These are phyloP conservation scores for Iguana delicatissima DNA, from an alignment of 2,797 vertebrate species.

Conservation along the genomic window DNA sequence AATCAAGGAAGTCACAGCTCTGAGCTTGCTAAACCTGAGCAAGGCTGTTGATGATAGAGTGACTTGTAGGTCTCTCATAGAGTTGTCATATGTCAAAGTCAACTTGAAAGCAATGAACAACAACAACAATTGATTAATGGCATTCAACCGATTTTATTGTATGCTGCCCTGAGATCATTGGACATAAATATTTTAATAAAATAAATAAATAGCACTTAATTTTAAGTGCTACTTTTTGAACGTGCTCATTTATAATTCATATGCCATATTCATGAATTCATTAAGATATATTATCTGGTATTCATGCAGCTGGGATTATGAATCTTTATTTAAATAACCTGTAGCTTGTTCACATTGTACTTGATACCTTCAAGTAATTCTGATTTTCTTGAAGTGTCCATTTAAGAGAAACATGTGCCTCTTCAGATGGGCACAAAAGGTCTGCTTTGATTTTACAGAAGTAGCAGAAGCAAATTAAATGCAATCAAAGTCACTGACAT, in stretches of 20 bases:
- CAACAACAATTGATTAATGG: no score
- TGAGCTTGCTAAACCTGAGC: no score
- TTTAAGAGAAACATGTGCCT: background rate
- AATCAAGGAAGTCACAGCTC: no score
- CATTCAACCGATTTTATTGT: no score
- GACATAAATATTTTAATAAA: background rate
- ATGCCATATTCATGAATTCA: slow-evolving; percentile 15
- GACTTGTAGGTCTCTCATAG: no score
- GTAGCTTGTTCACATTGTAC: background rate
- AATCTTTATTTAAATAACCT: slow-evolving; percentile 18
- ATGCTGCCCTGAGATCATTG: background rate
- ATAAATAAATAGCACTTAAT: slow-evolving; percentile 2
- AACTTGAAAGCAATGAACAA: no score
- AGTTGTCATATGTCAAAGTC: no score
- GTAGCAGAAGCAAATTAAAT: slow-evolving; percentile 1
- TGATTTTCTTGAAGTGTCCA: background rate
- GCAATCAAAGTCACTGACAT: slow-evolving; percentile 18
- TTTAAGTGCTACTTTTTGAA: slow-evolving; percentile 19
- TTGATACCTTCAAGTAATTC: slow-evolving; percentile 14
- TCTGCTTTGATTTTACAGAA: slow-evolving; percentile 12
- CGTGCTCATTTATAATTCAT: slow-evolving; percentile 20
- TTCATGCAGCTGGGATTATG: slow-evolving; percentile 13
- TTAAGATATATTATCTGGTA: slow-evolving; percentile 4
- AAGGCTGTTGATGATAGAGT: no score
- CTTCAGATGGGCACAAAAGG: background rate